Evolutionary conservation across 2,888 invertebrate genomes (phyloP), one percentile per base, ranked within the genome.

Genomic region (Limenitis camilla): DNA sequence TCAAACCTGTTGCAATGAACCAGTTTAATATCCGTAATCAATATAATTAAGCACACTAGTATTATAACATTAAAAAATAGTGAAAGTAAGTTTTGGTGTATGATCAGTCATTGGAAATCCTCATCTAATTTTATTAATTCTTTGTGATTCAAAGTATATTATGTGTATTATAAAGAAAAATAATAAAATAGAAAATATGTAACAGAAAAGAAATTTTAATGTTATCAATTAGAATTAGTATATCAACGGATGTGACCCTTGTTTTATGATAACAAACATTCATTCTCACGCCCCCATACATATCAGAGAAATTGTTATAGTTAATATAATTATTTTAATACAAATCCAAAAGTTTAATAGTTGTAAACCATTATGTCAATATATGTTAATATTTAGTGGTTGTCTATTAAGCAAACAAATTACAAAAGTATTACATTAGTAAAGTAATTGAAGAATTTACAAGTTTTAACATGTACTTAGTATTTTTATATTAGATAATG

Each of bases 231-330:
- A 36, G 9, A 28, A 8, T 5, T 6, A 28, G 32, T n/a, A 33
- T n/a, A 35, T 36, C 44, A 35, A 10, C 11, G 49, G 49, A 49
- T 42, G 42, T 19, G 27, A 38, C 31, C 31, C 27, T 38, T 38
- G 27, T 38, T 10, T 8, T 7, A 19, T 38, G 38, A 49, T 49
- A 49, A 42, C 35, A 35, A 33, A 38, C 6, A 31, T 43, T 38
- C 38, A 27, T 49, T 49, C 38, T 30, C 42, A 43, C 42, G 38
- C 38, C 28, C 35, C 10, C 36, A 36, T 11, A 19, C 8, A 10
- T 4, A 28, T n/a, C 28, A 10, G 35, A 10, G 11, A 36, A 45
- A 36, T 29, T 28, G 1, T 11, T 7, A 35, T 29, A 10, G 35
- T 28, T 36, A 40, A 5, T 4, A 5, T 33, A 36, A 30, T 9